Evolutionary conservation across 1,140 invertebrate species (phyloP).

Genomic region (Idris sp.): DNA sequence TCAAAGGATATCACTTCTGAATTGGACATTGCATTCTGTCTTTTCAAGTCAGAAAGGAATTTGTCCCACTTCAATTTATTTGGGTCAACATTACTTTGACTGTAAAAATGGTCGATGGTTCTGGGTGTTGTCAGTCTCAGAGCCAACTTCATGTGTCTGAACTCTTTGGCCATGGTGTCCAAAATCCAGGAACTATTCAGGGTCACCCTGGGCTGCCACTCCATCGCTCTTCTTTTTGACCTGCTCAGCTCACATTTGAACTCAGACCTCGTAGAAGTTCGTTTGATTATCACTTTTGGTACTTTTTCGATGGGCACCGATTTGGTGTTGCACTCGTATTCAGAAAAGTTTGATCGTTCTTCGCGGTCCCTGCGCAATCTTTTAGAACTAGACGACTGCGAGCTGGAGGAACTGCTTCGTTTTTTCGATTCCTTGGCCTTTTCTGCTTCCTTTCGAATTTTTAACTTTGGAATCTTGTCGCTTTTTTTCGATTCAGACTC

Average conservation of each 20-base stretch:
- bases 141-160: constrained; percentile 67
- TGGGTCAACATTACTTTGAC: constrained; percentile 40
- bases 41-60: constrained; percentile 62
- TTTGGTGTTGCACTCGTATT: constrained; percentile 58
- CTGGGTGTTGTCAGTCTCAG: constrained; percentile 56
- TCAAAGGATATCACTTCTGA: constrained; percentile 62
- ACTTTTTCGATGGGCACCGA: constrained; percentile 67
- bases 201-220: constrained; percentile 74
- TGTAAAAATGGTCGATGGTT: constrained; percentile 35
- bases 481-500: constrained; percentile 9
- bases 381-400: constrained; percentile 22
- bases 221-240: constrained; percentile 62
- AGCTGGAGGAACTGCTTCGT: constrained; percentile 50
- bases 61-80: constrained; percentile 65
- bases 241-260: constrained; percentile 77
- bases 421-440: constrained; percentile 21
- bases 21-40: constrained; percentile 63
- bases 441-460: constrained; percentile 62
- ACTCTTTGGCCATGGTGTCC: constrained; percentile 73
- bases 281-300: constrained; percentile 76
- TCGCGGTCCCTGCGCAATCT: constrained; percentile 35
- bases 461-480: constrained; percentile 67
- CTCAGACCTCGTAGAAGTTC: constrained; percentile 72
- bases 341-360: constrained; percentile 14
- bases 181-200: constrained; percentile 70